Evolutionary conservation across 2,888 invertebrate species (phyloP).

Genomic region (Therioaphis trifolii): DNA sequence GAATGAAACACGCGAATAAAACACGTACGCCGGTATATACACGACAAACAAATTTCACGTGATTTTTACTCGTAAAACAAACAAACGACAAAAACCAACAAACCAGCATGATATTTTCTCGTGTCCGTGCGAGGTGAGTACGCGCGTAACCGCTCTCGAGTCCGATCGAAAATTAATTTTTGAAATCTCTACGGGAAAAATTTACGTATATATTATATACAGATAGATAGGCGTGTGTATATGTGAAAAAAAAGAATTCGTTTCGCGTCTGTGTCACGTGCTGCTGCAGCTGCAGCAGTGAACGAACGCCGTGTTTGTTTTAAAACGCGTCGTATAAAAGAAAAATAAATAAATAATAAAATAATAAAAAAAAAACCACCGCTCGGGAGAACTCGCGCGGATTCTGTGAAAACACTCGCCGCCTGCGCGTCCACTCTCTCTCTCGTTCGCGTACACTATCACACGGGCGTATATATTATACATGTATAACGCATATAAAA

Average conservation of each 20-base stretch:
- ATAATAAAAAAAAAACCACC: background rate
- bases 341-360: too few species aligned
- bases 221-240: background rate
- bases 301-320: conserved; percentile 28
- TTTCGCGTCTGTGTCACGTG: background rate
- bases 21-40: too few species aligned
- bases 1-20: too few species aligned
- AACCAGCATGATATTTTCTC: too few species aligned
- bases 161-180: too few species aligned
- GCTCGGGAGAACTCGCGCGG: background rate
- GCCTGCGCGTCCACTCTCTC: conserved; percentile 43
- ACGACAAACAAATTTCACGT: background rate
- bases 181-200: too few species aligned
- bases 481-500: background rate
- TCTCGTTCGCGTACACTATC: background rate
- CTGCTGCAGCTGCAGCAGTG: too few species aligned
- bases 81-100: background rate
- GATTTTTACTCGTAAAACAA: background rate
- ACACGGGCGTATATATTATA: background rate
- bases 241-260: background rate
- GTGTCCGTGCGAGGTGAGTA: too few species aligned
- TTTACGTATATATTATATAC: background rate
- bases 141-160: too few species aligned
- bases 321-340: conserved; percentile 8
- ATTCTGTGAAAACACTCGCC: conserved; percentile 14